These are phyloP conservation scores for Pelodiscus sinensis DNA, from an alignment of 2,113 vertebrate genomes.

Conservation along the genomic window DNA sequence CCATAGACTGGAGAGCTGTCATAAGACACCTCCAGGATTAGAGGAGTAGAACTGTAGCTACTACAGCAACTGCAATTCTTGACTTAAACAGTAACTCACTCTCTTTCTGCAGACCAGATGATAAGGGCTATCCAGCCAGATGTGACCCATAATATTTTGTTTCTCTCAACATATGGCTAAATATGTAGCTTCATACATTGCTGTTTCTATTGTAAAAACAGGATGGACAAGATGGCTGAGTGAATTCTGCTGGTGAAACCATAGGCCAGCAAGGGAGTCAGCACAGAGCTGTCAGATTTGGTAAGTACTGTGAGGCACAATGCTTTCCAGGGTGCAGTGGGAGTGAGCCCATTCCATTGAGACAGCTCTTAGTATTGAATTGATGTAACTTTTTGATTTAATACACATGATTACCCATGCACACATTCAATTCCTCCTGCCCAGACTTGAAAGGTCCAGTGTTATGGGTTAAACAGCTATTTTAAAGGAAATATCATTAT, in stretches of 20 bases:
- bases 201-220: background rate
- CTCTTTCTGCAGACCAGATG: background rate
- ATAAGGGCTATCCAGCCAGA: background rate
- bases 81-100: background rate
- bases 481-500: slow-evolving; percentile 33
- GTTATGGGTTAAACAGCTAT: slow-evolving; percentile 51
- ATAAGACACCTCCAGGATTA: background rate
- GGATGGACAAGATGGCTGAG: background rate
- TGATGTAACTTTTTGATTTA: background rate
- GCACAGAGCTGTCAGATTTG: background rate
- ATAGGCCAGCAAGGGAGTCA: background rate
- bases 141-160: background rate
- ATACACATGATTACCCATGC: background rate
- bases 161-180: background rate
- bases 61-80: no score
- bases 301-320: rapidly evolving
- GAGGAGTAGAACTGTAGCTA: background rate
- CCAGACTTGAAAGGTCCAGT: slow-evolving; percentile 45
- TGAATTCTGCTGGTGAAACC: background rate
- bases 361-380: background rate
- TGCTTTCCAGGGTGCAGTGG: background rate
- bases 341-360: background rate
- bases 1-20: background rate
- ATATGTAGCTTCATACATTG: background rate
- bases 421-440: background rate